phyloP scores from a whole-genome alignment of 2,888 invertebrate genomes.

The Acanthosepion lycidas region DNA sequence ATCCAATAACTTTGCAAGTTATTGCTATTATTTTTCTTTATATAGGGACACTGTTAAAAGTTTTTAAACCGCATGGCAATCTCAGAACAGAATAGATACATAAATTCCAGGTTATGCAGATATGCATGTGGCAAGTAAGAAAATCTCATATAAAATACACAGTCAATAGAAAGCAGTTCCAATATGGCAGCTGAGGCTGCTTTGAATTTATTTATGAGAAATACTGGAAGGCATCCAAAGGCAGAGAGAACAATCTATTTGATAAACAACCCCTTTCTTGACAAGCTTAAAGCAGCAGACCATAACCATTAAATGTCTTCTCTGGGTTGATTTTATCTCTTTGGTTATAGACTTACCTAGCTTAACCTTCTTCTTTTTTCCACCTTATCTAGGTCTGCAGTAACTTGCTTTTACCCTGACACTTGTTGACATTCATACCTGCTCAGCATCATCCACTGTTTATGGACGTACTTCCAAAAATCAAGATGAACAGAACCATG shows the following conservation, averaged over 20 bases:
- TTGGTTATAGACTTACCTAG: neutral
- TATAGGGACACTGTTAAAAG: neutral
- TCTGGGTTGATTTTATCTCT: constrained; percentile 1
- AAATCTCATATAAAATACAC: neutral
- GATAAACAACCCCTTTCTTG: constrained; percentile 18
- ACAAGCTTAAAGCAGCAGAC: constrained; percentile 33
- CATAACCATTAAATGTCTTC: constrained; percentile 33
- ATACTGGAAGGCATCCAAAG: neutral
- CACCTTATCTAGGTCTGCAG: neutral
- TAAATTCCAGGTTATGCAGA: neutral
- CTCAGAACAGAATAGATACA: neutral
- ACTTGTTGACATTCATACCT: neutral
- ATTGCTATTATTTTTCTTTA: neutral
- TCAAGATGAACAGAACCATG: too few relatives aligned
- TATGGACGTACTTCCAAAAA: too few relatives aligned
- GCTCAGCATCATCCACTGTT: neutral
- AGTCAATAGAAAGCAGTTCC: neutral
- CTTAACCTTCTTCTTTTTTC: neutral
- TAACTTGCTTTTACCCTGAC: neutral
- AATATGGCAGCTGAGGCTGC: neutral
- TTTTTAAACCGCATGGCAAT: neutral
- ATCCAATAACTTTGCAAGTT: too few relatives aligned
- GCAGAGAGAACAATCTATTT: neutral
- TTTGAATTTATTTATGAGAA: neutral
- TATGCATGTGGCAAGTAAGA: neutral